These are phyloP conservation scores for Drosophila koepferae DNA, from an alignment of 2,888 invertebrate genomes.

Conservation along the genomic window DNA sequence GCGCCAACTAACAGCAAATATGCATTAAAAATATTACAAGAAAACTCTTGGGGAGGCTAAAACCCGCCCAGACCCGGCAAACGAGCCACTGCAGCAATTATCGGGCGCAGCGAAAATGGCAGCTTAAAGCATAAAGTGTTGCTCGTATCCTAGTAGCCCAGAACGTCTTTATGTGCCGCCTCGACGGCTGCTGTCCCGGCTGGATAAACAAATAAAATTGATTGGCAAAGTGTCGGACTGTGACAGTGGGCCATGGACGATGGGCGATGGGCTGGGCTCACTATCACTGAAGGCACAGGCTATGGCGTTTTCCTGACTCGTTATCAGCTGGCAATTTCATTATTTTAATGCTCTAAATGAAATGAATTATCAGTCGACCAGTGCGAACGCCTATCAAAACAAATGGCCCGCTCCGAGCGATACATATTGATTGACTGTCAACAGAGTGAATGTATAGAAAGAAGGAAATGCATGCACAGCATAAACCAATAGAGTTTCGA, in stretches of 20 bases:
- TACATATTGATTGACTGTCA: slow-evolving; percentile 46
- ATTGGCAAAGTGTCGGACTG: slow-evolving; percentile 57
- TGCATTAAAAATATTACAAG: slow-evolving; percentile 75
- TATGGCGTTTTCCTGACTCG: slow-evolving; percentile 32
- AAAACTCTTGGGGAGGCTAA: slow-evolving; percentile 9
- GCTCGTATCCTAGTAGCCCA: slow-evolving; percentile 14
- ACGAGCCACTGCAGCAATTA: slow-evolving; percentile 50
- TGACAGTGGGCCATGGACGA: slow-evolving; percentile 35
- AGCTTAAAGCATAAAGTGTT: slow-evolving; percentile 56
- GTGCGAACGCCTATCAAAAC: slow-evolving; percentile 35
- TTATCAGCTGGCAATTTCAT: slow-evolving; percentile 74
- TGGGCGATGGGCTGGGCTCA: not conserved
- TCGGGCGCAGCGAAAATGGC: slow-evolving; percentile 40
- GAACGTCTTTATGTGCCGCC: slow-evolving; percentile 35
- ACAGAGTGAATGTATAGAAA: slow-evolving; percentile 10
- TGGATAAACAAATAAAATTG: slow-evolving; percentile 72
- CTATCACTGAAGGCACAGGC: slow-evolving; percentile 41
- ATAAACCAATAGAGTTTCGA: not conserved
- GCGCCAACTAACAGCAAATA: slow-evolving; percentile 64
- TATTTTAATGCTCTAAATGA: slow-evolving; percentile 72
- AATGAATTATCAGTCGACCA: slow-evolving; percentile 64
- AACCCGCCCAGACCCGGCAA: slow-evolving; percentile 3
- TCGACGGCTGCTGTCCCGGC: slow-evolving; percentile 6
- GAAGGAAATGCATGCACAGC: not conserved
- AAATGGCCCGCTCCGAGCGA: slow-evolving; percentile 33